These are phyloP conservation scores for Carassius carassius DNA, from an alignment of 2,113 vertebrate species.

Conservation along the genomic window DNA sequence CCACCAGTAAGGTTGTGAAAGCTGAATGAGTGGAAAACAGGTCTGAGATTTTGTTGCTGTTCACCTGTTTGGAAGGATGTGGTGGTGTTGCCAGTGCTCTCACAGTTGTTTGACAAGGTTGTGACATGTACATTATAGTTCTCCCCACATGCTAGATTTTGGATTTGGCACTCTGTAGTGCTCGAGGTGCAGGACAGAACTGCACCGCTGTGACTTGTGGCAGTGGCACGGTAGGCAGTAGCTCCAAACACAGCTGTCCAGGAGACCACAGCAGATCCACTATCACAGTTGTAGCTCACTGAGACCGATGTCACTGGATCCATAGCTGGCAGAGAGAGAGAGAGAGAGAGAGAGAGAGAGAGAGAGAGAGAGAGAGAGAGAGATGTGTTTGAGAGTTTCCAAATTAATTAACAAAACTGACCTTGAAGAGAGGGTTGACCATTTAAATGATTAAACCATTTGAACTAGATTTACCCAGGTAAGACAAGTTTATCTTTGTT, in stretches of 20 bases:
- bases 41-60: not conserved
- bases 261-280: constrained; percentile 45
- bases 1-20: not conserved
- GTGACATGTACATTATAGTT: constrained; percentile 63
- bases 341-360: constrained; percentile 4
- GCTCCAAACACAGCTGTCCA: constrained; percentile 69
- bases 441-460: not conserved
- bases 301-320: constrained; percentile 61
- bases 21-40: not conserved
- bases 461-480: not conserved
- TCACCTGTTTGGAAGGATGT: constrained; percentile 59
- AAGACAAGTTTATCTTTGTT: no score
- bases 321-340: constrained; percentile 56
- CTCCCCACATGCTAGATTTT: constrained; percentile 62
- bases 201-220: constrained; percentile 34
- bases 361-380: not conserved
- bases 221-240: constrained; percentile 63
- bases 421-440: not conserved
- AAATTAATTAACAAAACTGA: not conserved
- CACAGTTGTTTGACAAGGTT: constrained; percentile 65
- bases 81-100: constrained; percentile 56
- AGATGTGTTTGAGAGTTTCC: not conserved
- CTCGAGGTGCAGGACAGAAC: constrained; percentile 61
- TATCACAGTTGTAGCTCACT: constrained; percentile 68
- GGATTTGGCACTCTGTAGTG: constrained; percentile 60